Percentiles rank a stretch among this genome's conserved stretches.
These are phyloP conservation scores for Aulostomus chinensis DNA, from an alignment of 2,797 vertebrate species.

Conservation along the genomic window DNA sequence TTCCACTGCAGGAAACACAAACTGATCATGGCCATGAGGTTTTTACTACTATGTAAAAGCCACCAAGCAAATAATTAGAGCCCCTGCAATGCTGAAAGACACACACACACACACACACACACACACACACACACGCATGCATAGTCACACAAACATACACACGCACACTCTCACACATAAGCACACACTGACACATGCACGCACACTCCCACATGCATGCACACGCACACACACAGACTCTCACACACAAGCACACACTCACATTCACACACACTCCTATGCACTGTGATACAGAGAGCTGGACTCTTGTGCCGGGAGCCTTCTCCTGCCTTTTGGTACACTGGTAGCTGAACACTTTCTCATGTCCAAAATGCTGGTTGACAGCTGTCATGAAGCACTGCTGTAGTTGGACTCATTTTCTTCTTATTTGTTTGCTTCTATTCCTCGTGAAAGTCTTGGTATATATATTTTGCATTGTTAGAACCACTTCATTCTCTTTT, in stretches of 20 bases:
- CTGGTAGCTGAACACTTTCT: conserved; percentile 50
- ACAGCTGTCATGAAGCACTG: conserved; percentile 17
- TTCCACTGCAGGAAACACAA: conserved; percentile 5
- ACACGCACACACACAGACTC: too few species aligned
- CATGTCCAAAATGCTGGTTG: conserved; percentile 10
- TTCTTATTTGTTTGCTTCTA: conserved; percentile 1
- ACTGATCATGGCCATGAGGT: background rate
- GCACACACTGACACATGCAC: too few species aligned
- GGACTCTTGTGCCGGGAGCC: conserved; percentile 9
- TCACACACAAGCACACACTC: too few species aligned
- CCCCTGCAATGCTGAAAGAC: conserved; percentile 63
- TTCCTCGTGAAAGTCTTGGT: conserved; percentile 31
- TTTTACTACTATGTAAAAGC: too few species aligned
- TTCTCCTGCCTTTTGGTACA: conserved; percentile 12
- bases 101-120: too few species aligned
- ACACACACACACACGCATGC: conserved; percentile 29
- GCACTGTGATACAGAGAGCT: conserved; percentile 47
- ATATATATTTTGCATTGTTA: conserved; percentile 15
- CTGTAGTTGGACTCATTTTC: conserved; percentile 25
- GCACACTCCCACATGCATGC: too few species aligned
- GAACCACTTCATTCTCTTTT: too few species aligned
- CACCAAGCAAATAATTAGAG: conserved; percentile 9
- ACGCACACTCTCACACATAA: too few species aligned
- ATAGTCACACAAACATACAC: conserved; percentile 40
- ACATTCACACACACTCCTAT: conserved; percentile 29